Evolutionary conservation across 2,888 invertebrate species (phyloP).

Genomic region (Trichogramma dendrolimi): DNA sequence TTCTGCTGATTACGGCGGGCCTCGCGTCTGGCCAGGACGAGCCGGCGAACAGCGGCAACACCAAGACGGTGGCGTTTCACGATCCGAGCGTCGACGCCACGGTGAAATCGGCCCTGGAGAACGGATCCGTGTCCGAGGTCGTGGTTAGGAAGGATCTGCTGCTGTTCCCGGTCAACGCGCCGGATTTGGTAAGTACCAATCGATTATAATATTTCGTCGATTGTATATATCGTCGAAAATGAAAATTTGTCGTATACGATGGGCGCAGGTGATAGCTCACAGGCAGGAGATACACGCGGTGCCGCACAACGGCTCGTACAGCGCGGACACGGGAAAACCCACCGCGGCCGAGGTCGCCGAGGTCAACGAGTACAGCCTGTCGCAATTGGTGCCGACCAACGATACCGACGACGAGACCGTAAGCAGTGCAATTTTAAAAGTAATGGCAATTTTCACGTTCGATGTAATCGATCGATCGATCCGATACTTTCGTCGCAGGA

Average conservation of each 20-base stretch:
- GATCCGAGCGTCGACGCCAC: constrained; percentile 37
- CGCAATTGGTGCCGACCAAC: constrained; percentile 24
- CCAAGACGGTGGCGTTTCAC: constrained; percentile 25
- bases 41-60: background rate
- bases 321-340: constrained; percentile 15
- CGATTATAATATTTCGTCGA: background rate
- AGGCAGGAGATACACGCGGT: constrained; percentile 35
- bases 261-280: constrained; percentile 34
- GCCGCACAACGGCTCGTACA: constrained; percentile 23
- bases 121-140: constrained; percentile 36
- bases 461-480: too few relatives aligned
- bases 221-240: background rate
- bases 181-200: constrained; percentile 18
- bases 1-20: background rate
- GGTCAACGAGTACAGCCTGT: constrained; percentile 26
- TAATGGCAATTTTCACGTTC: too few relatives aligned
- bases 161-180: constrained; percentile 25
- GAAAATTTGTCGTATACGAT: background rate
- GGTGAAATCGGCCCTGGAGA: constrained; percentile 33
- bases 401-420: constrained; percentile 17
- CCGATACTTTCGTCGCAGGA: background rate
- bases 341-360: constrained; percentile 22
- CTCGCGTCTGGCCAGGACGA: constrained; percentile 2
- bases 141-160: constrained; percentile 33
- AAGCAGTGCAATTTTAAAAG: background rate